Percentiles rank a stretch among this genome's conserved stretches.
These are phyloP conservation scores for Acanthopleura granulata DNA, from an alignment of 2,888 invertebrate genomes.

Conservation along the genomic window DNA sequence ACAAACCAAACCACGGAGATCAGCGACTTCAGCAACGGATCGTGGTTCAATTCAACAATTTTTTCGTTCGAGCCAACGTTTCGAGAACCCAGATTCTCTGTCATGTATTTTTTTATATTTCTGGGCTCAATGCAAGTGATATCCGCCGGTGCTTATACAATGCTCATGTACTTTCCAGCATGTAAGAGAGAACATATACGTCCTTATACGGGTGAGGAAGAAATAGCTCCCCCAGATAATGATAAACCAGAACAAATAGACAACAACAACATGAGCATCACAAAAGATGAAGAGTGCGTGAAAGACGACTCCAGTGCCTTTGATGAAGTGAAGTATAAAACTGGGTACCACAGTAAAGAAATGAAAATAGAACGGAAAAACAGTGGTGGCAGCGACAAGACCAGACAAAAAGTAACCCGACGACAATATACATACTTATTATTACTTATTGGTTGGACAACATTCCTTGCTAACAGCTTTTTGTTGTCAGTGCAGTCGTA, in stretches of 20 bases:
- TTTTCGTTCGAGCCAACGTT: constrained; percentile 50
- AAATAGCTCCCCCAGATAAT: not conserved
- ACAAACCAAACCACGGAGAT: constrained; percentile 34
- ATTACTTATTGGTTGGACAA: constrained; percentile 72
- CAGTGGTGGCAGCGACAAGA: not conserved
- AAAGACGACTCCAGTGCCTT: not conserved
- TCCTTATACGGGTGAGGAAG: not conserved
- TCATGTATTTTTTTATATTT: constrained; percentile 77
- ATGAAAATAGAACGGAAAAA: not conserved
- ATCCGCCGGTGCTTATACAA: constrained; percentile 77
- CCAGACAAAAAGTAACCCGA: not conserved
- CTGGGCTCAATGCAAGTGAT: constrained; percentile 77
- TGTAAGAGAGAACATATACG: constrained; percentile 44
- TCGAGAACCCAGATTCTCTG: constrained; percentile 75
- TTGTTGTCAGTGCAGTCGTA: constrained; percentile 85
- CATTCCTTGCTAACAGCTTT: constrained; percentile 82
- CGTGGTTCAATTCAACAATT: constrained; percentile 21
- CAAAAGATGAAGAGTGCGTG: not conserved
- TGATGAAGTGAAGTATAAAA: not conserved
- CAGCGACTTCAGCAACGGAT: constrained; percentile 31
- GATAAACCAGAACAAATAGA: not conserved
- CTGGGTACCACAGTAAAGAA: not conserved
- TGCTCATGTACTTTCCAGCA: constrained; percentile 72
- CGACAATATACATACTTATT: constrained; percentile 51
- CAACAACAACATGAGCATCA: not conserved